phyloP scores from a whole-genome alignment of 2,888 invertebrate species.

The Sinotaia quadrata region DNA sequence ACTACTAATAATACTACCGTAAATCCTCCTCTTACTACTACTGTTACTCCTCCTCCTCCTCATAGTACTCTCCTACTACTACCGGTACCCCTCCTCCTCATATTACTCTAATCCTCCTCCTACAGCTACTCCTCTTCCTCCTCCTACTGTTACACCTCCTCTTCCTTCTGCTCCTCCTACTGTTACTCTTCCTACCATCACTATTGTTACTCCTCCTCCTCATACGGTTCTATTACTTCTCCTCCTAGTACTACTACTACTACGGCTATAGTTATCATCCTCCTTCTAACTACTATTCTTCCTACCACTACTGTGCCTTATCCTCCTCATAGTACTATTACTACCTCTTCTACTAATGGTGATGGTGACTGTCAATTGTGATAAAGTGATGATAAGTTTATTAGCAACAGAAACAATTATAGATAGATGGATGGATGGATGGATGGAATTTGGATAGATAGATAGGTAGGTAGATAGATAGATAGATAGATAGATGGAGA shows the following conservation, averaged over 20 bases:
- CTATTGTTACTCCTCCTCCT: neutral
- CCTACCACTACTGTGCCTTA: neutral
- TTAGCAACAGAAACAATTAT: no score
- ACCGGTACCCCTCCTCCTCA: slow-evolving; percentile 16
- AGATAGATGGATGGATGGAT: no score
- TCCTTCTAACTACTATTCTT: neutral
- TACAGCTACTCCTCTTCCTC: slow-evolving; percentile 11
- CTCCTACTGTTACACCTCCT: slow-evolving; percentile 1
- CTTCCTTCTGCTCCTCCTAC: neutral
- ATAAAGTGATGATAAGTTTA: no score
- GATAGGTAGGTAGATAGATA: no score
- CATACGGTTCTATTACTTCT: neutral
- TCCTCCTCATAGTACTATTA: neutral
- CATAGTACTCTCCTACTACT: slow-evolving; percentile 4
- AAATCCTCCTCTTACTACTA: no score
- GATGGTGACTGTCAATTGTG: no score
- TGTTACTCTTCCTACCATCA: neutral
- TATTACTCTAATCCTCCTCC: no score
- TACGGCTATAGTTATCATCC: neutral
- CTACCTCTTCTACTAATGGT: no score
- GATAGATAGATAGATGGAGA: no score
- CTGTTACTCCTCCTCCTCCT: slow-evolving; percentile 8
- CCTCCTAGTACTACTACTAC: slow-evolving; percentile 14
- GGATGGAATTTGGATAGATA: no score
- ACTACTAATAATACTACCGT: slow-evolving; percentile 20